A percentile compares a stretch with the other conserved stretches of the same genome.
phyloP scores from a whole-genome alignment of 2,797 vertebrate species.

The Spinibarbus caldwelli region DNA sequence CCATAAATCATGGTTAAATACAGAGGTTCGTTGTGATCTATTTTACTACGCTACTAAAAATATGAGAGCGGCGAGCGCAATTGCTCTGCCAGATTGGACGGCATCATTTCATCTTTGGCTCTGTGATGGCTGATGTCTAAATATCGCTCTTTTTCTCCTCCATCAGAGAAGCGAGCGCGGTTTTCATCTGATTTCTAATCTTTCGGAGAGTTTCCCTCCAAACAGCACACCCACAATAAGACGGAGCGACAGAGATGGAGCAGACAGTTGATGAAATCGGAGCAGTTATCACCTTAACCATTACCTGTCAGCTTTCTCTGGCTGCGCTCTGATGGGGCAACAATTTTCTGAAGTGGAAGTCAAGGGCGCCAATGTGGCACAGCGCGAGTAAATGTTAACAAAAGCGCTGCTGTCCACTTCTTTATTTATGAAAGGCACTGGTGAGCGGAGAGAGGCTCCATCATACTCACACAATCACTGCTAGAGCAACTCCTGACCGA shows the following conservation, averaged over 20 bases:
- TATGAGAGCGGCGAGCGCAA: not conserved
- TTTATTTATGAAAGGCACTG: constrained; percentile 85
- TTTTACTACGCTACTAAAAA: constrained; percentile 39
- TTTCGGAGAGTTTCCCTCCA: constrained; percentile 85
- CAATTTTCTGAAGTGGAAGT: constrained; percentile 95
- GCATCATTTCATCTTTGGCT: not conserved
- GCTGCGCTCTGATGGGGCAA: constrained; percentile 91
- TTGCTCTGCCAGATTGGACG: constrained; percentile 40
- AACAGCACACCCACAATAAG: constrained; percentile 86
- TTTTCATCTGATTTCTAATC: constrained; percentile 90
- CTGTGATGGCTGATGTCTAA: constrained; percentile 37
- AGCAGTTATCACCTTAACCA: constrained; percentile 92
- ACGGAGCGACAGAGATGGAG: constrained; percentile 71
- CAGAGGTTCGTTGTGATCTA: constrained; percentile 14
- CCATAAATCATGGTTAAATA: constrained; percentile 2
- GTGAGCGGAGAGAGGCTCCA: constrained; percentile 65
- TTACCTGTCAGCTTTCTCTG: constrained; percentile 89
- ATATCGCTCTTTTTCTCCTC: constrained; percentile 52
- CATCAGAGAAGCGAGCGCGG: constrained; percentile 47
- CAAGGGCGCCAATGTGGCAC: constrained; percentile 90
- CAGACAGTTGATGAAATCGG: constrained; percentile 83
- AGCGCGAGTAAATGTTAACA: constrained; percentile 88
- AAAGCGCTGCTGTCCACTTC: constrained; percentile 81
- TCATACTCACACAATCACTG: constrained; percentile 34
- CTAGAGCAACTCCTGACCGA: constrained; percentile 17